Evolutionary conservation across 2,888 invertebrate genomes (phyloP).

Genomic region (Agonopterix alstromeriana): DNA sequence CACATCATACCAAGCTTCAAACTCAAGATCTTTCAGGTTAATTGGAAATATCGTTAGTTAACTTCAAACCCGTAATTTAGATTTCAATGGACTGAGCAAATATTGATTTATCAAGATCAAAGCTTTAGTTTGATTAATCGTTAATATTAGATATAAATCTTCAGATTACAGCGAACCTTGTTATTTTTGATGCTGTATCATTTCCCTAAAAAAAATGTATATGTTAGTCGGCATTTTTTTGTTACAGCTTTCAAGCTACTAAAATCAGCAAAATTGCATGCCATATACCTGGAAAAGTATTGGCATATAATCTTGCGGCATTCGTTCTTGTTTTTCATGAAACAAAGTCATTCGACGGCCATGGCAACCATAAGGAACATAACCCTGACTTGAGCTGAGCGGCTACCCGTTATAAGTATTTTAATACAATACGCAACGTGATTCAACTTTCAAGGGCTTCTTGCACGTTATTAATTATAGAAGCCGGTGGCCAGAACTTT

Average conservation of each 20-base stretch:
- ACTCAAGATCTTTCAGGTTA: too few species aligned
- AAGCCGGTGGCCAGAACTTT: too few species aligned
- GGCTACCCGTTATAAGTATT: background rate
- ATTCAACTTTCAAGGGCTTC: background rate
- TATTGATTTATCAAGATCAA: too few species aligned
- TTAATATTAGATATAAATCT: too few species aligned
- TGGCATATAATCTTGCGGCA: constrained; percentile 2
- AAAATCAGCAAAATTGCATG: constrained; percentile 1
- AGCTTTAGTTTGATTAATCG: too few species aligned
- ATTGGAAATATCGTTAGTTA: too few species aligned
- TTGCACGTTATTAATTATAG: background rate
- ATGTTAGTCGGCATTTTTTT: background rate
- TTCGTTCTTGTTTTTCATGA: background rate
- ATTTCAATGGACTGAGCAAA: too few species aligned
- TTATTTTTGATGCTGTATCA: too few species aligned
- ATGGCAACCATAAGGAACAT: background rate
- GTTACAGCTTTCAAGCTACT: background rate
- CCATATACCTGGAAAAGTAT: constrained; percentile 3
- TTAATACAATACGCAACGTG: background rate
- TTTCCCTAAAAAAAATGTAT: too few species aligned
- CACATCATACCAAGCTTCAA: too few species aligned
- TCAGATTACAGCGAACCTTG: too few species aligned
- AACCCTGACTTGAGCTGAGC: background rate
- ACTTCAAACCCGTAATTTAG: too few species aligned
- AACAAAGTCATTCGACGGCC: background rate